A percentile compares a stretch with the other conserved stretches of the same genome.
These are phyloP conservation scores for Pinctada fucata DNA, from an alignment of 2,888 invertebrate genomes.

Conservation along the genomic window DNA sequence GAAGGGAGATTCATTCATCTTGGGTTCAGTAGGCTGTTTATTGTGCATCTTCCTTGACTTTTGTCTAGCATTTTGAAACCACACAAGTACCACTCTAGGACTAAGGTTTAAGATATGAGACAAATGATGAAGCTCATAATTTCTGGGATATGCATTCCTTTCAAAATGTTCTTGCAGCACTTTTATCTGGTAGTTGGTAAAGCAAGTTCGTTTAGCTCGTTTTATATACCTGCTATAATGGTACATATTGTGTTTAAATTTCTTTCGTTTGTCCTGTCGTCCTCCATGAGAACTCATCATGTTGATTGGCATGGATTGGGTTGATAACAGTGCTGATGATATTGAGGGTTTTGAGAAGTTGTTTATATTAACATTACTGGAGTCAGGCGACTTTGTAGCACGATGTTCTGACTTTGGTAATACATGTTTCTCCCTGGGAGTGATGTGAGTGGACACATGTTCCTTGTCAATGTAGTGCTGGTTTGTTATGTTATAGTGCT, in stretches of 20 bases:
- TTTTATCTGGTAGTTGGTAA: slow-evolving; percentile 99
- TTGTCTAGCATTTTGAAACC: slow-evolving; percentile 99
- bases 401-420: slow-evolving; percentile 23
- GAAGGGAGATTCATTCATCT: slow-evolving; percentile 87
- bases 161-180: slow-evolving; percentile 99
- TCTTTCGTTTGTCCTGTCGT: slow-evolving; percentile 38
- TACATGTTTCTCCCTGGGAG: slow-evolving; percentile 13
- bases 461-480: neutral
- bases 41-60: slow-evolving; percentile 99
- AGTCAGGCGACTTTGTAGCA: slow-evolving; percentile 45
- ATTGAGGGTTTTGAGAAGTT: slow-evolving; percentile 26
- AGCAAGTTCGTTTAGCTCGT: slow-evolving; percentile 98
- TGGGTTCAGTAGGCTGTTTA: slow-evolving; percentile 90
- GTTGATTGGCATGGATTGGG: slow-evolving; percentile 36
- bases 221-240: slow-evolving; percentile 81
- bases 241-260: slow-evolving; percentile 46
- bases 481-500: too few species aligned
- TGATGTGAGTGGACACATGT: neutral
- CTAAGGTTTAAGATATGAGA: slow-evolving; percentile 95
- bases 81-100: slow-evolving; percentile 99
- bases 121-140: slow-evolving; percentile 98
- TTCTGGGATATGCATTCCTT: slow-evolving; percentile 99
- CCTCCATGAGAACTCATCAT: slow-evolving; percentile 35
- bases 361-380: slow-evolving; percentile 38
- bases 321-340: slow-evolving; percentile 46